Percentiles rank a stretch among this genome's conserved stretches.
Evolutionary conservation across 2,888 invertebrate species (phyloP).

Genomic region (Eilema sororculum): DNA sequence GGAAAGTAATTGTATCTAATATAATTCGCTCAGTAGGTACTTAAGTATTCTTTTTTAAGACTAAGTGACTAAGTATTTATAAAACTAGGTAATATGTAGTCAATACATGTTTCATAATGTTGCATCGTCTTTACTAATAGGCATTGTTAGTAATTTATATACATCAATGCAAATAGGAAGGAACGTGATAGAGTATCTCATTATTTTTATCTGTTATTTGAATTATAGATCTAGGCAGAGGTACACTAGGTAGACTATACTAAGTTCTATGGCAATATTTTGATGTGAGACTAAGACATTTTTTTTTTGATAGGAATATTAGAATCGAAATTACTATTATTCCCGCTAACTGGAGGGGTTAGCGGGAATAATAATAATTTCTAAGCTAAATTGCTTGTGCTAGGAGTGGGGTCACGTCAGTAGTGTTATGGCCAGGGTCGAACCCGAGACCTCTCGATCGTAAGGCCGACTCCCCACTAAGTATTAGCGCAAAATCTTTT

Average conservation of each 20-base stretch:
- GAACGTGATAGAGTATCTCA: background rate
- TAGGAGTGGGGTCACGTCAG: too few relatives aligned
- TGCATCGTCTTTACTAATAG: background rate
- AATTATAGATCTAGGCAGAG: background rate
- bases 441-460: too few relatives aligned
- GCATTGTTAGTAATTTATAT: too few relatives aligned
- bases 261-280: background rate
- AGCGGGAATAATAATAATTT: too few relatives aligned
- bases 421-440: too few relatives aligned
- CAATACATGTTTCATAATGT: background rate
- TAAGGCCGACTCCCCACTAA: too few relatives aligned
- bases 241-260: background rate
- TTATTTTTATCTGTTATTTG: background rate
- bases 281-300: background rate
- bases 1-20: background rate
- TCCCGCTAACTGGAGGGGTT: too few relatives aligned
- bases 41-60: background rate
- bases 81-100: background rate
- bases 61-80: too few relatives aligned
- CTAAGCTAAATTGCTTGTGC: too few relatives aligned
- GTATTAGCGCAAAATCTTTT: background rate
- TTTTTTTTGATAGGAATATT: too few relatives aligned
- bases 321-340: too few relatives aligned
- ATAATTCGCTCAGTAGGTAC: background rate
- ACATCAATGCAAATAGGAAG: too few relatives aligned